These are phyloP conservation scores for Microtus richardsoni DNA, from an alignment of 2,113 vertebrate genomes.

Conservation along the genomic window DNA sequence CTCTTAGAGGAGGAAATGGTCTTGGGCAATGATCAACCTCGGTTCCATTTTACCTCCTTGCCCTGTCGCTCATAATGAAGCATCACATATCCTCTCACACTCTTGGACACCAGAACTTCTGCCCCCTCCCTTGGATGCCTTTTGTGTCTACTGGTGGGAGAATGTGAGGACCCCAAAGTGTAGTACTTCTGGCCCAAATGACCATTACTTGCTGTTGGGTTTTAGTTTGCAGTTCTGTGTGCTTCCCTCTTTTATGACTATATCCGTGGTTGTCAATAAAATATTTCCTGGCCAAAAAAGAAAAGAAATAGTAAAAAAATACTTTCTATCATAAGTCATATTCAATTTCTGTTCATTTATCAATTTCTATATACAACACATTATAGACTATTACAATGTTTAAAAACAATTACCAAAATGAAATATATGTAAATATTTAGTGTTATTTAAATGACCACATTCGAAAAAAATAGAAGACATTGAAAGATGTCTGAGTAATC, in stretches of 20 bases:
- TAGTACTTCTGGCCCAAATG: constrained; percentile 53
- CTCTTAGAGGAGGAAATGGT: constrained; percentile 90
- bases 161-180: constrained; percentile 45
- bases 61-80: constrained; percentile 61
- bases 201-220: not conserved
- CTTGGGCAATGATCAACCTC: constrained; percentile 67
- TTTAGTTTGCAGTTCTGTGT: too few species aligned
- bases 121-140: constrained; percentile 57
- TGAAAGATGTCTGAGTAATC: not conserved
- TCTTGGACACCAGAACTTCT: constrained; percentile 63
- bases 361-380: not conserved
- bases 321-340: constrained; percentile 4
- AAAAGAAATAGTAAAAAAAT: not conserved
- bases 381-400: not conserved
- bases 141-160: constrained; percentile 50
- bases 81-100: constrained; percentile 47
- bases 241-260: too few species aligned
- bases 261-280: too few species aligned
- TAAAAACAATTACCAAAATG: not conserved
- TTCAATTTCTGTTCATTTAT: not conserved
- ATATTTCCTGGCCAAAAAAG: too few species aligned
- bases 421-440: not conserved
- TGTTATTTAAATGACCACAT: not conserved
- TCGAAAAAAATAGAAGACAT: not conserved
- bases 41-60: not conserved